A percentile compares a stretch with the other conserved stretches of the same genome.
These are phyloP conservation scores for Tethea ocularis DNA, from an alignment of 2,888 invertebrate genomes.

Conservation along the genomic window DNA sequence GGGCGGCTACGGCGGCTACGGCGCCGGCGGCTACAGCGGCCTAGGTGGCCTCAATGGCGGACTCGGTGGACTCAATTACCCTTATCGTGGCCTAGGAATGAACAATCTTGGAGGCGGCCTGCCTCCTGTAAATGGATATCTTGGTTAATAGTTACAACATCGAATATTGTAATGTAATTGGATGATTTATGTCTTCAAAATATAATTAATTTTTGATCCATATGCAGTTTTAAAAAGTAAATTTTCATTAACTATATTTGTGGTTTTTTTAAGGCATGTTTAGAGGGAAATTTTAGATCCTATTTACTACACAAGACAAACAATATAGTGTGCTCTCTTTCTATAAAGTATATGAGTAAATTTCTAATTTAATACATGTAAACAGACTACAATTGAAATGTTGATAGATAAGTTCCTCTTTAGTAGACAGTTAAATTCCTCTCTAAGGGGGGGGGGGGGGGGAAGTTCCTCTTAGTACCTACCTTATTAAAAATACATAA, in stretches of 20 bases:
- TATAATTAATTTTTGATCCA: background rate
- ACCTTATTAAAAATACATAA: no score
- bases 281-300: no score
- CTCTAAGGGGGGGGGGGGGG: no score
- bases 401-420: no score
- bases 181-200: no score
- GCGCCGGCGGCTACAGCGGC: background rate
- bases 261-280: background rate
- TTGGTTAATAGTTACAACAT: background rate
- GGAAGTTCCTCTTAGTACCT: no score
- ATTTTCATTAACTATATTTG: background rate
- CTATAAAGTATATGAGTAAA: no score
- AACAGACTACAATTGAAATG: no score
- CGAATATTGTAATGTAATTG: background rate
- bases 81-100: background rate
- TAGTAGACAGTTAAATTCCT: no score
- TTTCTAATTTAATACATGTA: no score
- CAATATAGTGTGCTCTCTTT: no score
- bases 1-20: background rate
- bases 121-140: background rate
- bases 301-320: no score
- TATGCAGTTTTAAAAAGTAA: background rate
- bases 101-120: background rate
- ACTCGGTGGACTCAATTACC: background rate
- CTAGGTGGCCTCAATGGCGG: background rate